A percentile compares a stretch with the other conserved stretches of the same genome.
Evolutionary conservation across 2,888 invertebrate species (phyloP).

Genomic region (Cerceris rybyensis): DNA sequence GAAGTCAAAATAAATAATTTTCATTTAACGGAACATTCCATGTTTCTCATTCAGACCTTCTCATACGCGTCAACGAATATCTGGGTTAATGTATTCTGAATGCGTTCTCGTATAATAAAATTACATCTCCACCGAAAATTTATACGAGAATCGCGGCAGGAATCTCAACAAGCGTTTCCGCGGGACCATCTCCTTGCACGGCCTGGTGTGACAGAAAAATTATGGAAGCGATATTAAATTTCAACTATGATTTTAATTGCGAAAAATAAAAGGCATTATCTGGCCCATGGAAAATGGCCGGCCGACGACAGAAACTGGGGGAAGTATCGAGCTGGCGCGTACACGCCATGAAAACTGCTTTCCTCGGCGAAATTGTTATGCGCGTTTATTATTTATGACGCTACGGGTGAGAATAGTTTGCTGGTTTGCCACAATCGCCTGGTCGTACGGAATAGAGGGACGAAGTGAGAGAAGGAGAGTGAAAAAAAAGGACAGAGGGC

Average conservation of each 20-base stretch:
- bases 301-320: not conserved
- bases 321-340: slow-evolving; percentile 9
- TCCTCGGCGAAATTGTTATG: slow-evolving; percentile 52
- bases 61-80: slow-evolving; percentile 32
- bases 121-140: slow-evolving; percentile 72
- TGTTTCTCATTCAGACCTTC: slow-evolving; percentile 17
- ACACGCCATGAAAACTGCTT: slow-evolving; percentile 17
- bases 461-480: not conserved
- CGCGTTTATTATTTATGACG: slow-evolving; percentile 61
- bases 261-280: slow-evolving; percentile 65
- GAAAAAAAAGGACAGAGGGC: slow-evolving; percentile 10
- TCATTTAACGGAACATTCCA: slow-evolving; percentile 60
- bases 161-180: slow-evolving; percentile 66
- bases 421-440: slow-evolving; percentile 40
- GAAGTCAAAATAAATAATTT: slow-evolving; percentile 67
- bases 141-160: slow-evolving; percentile 68
- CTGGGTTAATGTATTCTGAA: slow-evolving; percentile 59
- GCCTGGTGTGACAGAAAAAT: slow-evolving; percentile 60
- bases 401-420: slow-evolving; percentile 42
- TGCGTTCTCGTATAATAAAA: slow-evolving; percentile 74
- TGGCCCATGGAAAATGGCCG: not conserved
- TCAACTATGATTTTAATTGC: slow-evolving; percentile 76
- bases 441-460: slow-evolving; percentile 1
- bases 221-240: slow-evolving; percentile 76
- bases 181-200: not conserved